Percentiles rank a stretch among this genome's conserved stretches.
Evolutionary conservation across 2,888 invertebrate species (phyloP).

Genomic region (Aphrophora alni): DNA sequence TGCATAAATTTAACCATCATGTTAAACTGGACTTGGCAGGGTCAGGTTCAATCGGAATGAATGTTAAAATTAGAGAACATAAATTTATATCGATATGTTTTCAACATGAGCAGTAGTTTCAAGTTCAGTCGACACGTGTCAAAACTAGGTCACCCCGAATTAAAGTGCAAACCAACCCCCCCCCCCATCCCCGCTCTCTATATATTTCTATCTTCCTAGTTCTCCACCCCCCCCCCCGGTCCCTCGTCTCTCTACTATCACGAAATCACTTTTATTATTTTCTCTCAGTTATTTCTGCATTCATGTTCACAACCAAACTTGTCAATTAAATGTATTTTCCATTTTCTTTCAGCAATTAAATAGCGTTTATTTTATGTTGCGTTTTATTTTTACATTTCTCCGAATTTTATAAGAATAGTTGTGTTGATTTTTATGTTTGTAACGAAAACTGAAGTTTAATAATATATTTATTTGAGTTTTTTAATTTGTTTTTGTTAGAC

Average conservation of each 20-base stretch:
- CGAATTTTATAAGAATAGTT: too few species aligned
- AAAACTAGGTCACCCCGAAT: not conserved
- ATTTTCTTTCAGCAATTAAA: not conserved
- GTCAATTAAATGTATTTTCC: not conserved
- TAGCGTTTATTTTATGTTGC: not conserved
- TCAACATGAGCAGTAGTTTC: not conserved
- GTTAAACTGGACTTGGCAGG: too few species aligned
- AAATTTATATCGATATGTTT: not conserved
- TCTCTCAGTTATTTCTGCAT: not conserved
- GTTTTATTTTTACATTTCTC: not conserved
- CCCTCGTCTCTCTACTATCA: too few species aligned
- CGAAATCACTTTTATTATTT: not conserved
- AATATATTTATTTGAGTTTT: too few species aligned
- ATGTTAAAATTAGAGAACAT: not conserved
- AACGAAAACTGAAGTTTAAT: too few species aligned
- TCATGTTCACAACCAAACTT: not conserved
- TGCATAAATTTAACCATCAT: too few species aligned
- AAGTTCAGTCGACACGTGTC: not conserved
- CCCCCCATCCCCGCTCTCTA: not conserved
- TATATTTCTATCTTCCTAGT: too few species aligned
- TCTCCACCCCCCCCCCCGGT: not conserved
- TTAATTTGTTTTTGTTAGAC: too few species aligned
- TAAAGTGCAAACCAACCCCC: not conserved
- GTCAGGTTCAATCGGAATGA: not conserved
- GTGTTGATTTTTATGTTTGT: too few species aligned